Evolutionary conservation across 2,797 vertebrate species (phyloP).

Genomic region (Syngnathus acus): DNA sequence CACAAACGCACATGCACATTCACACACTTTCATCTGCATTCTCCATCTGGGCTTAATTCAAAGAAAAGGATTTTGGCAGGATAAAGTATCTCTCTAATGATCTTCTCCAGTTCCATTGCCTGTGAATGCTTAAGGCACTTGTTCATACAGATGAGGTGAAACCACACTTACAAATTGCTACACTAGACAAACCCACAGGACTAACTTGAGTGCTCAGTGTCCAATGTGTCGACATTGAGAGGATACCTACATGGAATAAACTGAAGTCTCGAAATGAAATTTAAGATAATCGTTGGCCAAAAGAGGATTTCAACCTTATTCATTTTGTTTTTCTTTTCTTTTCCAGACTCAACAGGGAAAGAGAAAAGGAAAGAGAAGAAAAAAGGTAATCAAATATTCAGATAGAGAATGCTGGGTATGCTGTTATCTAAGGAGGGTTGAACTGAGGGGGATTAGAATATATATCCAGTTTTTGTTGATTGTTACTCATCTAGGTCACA

Average conservation of each 20-base stretch:
- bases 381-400: constrained; percentile 61
- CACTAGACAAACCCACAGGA: constrained; percentile 65
- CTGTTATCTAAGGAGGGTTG: neutral
- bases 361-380: constrained; percentile 62
- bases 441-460: neutral
- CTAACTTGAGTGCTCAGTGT: constrained; percentile 48
- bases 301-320: constrained; percentile 46
- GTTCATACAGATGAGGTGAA: constrained; percentile 74
- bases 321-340: constrained; percentile 34
- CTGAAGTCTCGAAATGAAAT: constrained; percentile 36
- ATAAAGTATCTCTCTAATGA: constrained; percentile 78
- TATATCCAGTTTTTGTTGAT: neutral
- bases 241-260: constrained; percentile 34
- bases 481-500: neutral
- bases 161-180: constrained; percentile 76
- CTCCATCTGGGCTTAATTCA: constrained; percentile 76
- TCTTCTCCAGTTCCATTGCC: constrained; percentile 74
- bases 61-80: constrained; percentile 76
- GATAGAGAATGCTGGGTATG: neutral
- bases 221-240: constrained; percentile 51
- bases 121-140: constrained; percentile 74
- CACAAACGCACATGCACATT: constrained; percentile 22
- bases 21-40: constrained; percentile 70
- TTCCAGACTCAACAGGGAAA: constrained; percentile 63
- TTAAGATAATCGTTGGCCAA: constrained; percentile 47